Conservation (phyloP, 1,140 invertebrate species). For the Atta texana region DNA sequence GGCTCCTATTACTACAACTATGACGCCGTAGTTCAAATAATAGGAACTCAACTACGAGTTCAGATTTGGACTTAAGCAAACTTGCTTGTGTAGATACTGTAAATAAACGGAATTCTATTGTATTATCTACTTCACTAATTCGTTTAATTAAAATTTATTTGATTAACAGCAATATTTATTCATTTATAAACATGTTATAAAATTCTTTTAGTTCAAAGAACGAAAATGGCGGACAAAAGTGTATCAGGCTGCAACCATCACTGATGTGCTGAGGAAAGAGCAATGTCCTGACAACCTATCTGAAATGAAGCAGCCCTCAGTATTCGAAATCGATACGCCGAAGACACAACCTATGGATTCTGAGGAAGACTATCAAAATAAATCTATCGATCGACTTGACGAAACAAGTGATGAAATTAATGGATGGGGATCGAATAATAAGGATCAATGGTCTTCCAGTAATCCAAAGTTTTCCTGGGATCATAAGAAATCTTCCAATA, state of each 20-base stretch:
- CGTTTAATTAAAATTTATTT: not conserved
- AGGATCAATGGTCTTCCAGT: not conserved
- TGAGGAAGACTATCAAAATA: conserved; percentile 18
- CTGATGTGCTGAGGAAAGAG: conserved; percentile 79
- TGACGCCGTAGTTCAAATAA: too few species aligned
- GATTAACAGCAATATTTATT: not conserved
- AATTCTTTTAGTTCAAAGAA: conserved; percentile 82
- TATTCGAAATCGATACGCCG: conserved; percentile 61
- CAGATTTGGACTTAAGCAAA: too few species aligned
- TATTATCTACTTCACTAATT: not conserved
- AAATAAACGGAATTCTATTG: too few species aligned
- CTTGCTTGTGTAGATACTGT: too few species aligned
- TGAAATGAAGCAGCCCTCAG: conserved; percentile 75
- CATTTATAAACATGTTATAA: not conserved
- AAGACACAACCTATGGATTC: not conserved
- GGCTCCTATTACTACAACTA: too few species aligned
- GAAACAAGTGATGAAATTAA: not conserved
- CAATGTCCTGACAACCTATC: conserved; percentile 77
- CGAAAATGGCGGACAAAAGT: conserved; percentile 82
- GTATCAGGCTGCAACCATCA: conserved; percentile 77
- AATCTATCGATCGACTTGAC: conserved; percentile 19
- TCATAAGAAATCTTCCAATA: not conserved
- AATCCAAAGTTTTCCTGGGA: not conserved
- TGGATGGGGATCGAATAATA: not conserved
- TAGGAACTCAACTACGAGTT: too few species aligned